phyloP scores from a whole-genome alignment of 2,113 vertebrate genomes.

The Gavia stellata region DNA sequence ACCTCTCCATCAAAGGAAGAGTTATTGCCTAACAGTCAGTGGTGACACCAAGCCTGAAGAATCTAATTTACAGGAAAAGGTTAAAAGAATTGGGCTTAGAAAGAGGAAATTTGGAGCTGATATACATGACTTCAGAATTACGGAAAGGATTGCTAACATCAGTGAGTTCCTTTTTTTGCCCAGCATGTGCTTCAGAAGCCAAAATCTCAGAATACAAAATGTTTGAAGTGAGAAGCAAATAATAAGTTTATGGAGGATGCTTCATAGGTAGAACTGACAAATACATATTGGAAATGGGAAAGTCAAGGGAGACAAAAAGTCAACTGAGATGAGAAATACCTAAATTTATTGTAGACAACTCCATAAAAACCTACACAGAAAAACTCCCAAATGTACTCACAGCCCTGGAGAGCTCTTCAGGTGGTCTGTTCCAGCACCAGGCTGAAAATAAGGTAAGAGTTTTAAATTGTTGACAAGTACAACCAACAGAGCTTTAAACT shows the following conservation, averaged over 20 bases:
- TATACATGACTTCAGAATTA: not conserved
- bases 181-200: not conserved
- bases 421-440: constrained; percentile 6
- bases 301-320: not conserved
- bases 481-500: not conserved
- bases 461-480: not conserved
- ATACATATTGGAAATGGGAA: not conserved
- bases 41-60: not conserved
- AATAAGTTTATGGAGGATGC: not conserved
- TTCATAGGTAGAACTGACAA: not conserved
- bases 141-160: not conserved
- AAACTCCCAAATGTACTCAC: not conserved
- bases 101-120: not conserved
- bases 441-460: constrained; percentile 35
- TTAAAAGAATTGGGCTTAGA: not conserved
- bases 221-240: not conserved
- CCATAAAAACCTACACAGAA: not conserved
- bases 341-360: not conserved
- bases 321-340: not conserved
- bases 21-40: not conserved
- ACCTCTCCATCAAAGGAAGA: not conserved
- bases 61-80: not conserved
- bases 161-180: not conserved
- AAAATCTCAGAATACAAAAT: not conserved
- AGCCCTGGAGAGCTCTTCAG: constrained; percentile 9